A percentile compares a stretch with the other conserved stretches of the same genome.
These are phyloP conservation scores for Poeciliopsis paucimaculata DNA, from an alignment of 2,797 vertebrate genomes.

Conservation along the genomic window DNA sequence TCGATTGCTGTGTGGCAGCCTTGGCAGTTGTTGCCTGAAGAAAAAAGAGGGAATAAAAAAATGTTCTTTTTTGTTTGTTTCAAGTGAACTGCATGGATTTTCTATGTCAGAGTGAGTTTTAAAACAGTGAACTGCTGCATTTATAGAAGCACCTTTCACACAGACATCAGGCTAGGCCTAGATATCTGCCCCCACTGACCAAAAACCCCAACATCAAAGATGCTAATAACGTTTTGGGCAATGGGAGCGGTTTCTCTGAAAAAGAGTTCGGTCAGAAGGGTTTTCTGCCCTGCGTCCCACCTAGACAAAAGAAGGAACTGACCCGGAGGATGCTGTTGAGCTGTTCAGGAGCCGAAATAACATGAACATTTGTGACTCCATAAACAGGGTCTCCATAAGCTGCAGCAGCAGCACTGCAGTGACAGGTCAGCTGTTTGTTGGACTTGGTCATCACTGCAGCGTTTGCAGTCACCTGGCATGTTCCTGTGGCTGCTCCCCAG, in stretches of 20 bases:
- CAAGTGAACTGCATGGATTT: not conserved
- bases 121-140: not conserved
- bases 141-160: not conserved
- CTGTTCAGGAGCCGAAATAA: conserved; percentile 77
- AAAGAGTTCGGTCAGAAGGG: conserved; percentile 67
- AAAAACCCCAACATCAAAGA: conserved; percentile 64
- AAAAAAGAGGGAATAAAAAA: not conserved
- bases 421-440: conserved; percentile 2
- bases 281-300: conserved; percentile 81
- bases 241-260: conserved; percentile 65
- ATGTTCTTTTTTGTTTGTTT: not conserved
- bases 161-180: conserved; percentile 70
- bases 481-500: conserved; percentile 38
- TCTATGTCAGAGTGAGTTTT: not conserved
- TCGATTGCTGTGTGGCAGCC: conserved; percentile 12
- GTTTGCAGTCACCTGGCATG: conserved; percentile 35
- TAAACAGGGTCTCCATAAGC: not conserved
- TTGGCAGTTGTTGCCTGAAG: conserved; percentile 5
- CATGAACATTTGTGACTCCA: no score
- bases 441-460: conserved; percentile 20
- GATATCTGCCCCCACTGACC: conserved; percentile 88
- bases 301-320: conserved; percentile 81
- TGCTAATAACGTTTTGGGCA: conserved; percentile 33
- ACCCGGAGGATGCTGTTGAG: conserved; percentile 84
- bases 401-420: not conserved